Conservation (phyloP, 2,888 invertebrate species). For the Plemyria rubiginata region DNA sequence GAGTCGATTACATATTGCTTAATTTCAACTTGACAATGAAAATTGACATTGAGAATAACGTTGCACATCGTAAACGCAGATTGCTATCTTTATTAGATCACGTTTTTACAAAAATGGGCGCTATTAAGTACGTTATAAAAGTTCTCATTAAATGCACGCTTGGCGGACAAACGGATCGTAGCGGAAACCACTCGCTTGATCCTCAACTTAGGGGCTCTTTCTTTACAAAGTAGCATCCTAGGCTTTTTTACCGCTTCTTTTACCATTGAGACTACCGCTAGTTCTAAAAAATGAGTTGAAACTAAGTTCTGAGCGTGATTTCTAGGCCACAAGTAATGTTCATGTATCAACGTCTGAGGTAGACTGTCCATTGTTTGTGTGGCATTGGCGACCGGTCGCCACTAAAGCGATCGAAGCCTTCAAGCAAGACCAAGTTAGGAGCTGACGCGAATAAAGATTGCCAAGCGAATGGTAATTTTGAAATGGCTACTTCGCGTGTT, state of each 20-base stretch:
- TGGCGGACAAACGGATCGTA: slow-evolving; percentile 2
- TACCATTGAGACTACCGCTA: neutral
- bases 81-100: slow-evolving; percentile 63
- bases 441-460: slow-evolving; percentile 42
- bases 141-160: neutral
- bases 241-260: neutral
- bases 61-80: slow-evolving; percentile 47
- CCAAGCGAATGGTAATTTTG: neutral
- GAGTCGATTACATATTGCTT: slow-evolving; percentile 14
- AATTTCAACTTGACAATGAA: slow-evolving; percentile 54
- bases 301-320: slow-evolving; percentile 26
- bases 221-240: neutral
- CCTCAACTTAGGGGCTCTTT: neutral
- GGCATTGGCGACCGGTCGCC: slow-evolving; percentile 63
- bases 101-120: slow-evolving; percentile 55
- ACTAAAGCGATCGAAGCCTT: slow-evolving; percentile 65
- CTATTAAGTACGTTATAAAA: neutral
- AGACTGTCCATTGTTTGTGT: slow-evolving; percentile 62
- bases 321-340: slow-evolving; percentile 48
- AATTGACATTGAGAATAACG: slow-evolving; percentile 51
- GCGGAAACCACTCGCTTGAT: neutral
- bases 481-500: neutral
- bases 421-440: slow-evolving; percentile 47
- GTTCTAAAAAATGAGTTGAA: neutral
- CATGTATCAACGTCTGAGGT: slow-evolving; percentile 54